phyloP scores from a whole-genome alignment of 2,888 invertebrate genomes.

The Drosophila subsilvestris region DNA sequence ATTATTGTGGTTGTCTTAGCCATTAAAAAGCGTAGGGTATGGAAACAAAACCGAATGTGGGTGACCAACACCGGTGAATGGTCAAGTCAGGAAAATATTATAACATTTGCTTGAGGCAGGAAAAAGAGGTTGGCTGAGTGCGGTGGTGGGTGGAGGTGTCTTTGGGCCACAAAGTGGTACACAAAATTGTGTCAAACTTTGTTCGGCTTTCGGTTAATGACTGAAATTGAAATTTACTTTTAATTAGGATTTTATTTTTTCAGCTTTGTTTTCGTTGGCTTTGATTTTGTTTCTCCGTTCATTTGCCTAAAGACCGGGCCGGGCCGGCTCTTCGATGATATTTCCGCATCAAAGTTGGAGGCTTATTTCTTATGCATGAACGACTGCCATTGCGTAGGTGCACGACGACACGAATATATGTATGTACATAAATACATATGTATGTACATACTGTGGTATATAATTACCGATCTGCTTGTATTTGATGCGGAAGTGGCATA shows the following conservation, averaged over 20 bases:
- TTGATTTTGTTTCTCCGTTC: conserved; percentile 10
- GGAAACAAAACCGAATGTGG: conserved; percentile 54
- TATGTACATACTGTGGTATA: conserved; percentile 9
- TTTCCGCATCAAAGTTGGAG: conserved; percentile 39
- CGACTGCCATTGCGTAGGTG: conserved; percentile 42
- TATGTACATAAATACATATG: background rate
- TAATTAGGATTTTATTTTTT: conserved; percentile 50
- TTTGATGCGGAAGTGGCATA: conserved; percentile 37
- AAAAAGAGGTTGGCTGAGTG: background rate
- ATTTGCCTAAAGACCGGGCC: conserved; percentile 15
- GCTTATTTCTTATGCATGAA: conserved; percentile 44
- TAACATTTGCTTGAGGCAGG: conserved; percentile 26
- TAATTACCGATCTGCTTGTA: conserved; percentile 35
- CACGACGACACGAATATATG: background rate
- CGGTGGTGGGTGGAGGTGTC: background rate
- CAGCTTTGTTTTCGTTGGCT: conserved; percentile 7
- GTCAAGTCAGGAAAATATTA: conserved; percentile 27
- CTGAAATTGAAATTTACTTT: conserved; percentile 62
- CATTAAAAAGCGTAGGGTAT: conserved; percentile 42
- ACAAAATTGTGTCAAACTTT: conserved; percentile 60
- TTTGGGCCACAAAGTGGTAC: conserved; percentile 19
- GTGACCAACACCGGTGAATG: conserved; percentile 51
- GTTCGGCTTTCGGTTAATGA: conserved; percentile 54
- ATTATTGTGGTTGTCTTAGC: conserved; percentile 48
- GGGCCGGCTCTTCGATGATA: background rate